Base-by-base conservation (phyloP, 2,797 vertebrate species). In the Hippocampus kuda region DNA sequence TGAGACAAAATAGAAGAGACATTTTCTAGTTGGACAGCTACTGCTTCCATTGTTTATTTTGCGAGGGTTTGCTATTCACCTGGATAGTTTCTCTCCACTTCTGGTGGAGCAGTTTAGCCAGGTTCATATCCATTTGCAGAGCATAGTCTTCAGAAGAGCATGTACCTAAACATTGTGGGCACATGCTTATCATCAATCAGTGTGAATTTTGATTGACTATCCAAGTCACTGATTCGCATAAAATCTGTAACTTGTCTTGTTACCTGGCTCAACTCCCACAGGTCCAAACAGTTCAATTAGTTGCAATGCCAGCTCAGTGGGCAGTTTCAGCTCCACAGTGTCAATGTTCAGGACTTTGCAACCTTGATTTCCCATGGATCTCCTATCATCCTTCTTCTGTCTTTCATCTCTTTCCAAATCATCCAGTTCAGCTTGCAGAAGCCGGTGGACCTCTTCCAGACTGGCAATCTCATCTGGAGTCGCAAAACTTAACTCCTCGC, bases 31-130 rank as follows among this genome's bases (percentile, higher is more conserved):
- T 71, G 57, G 13, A 61, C 22, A 2, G 22, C 42, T 2, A 54
- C 4, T 18, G 13, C 11, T 13, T 20, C n/a, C 4, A 54, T 11
- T 44, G 26, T 22, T 67, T 56, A 60, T 46, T 30, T 26, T 20
- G 22, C 30, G 2, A 18, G 15, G 26, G 68, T 42, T 12, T 81
- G 56, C 49, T 85, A 88, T 91, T 87, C 75, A 98, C 97, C 92
- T 94, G 91, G 72, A 99, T 91, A 73, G 94, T 94, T 79, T 96
- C 93, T 86, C 96, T 99, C 97, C 96, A 99, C 85, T 95, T 97
- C 79, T 94, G 94, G 87, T 99, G 94, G 69, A 99, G 93, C 78
- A 93, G 89, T 89, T 92, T 94, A 72, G 97, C 96, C 83, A 98
- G 85, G 81, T 90, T 93, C 79, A 98, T 87, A 85, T 99, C 96